phyloP scores from a whole-genome alignment of 35 echinoderm and acorn worm genomes.

The Heliocidaris erythrogramma region DNA sequence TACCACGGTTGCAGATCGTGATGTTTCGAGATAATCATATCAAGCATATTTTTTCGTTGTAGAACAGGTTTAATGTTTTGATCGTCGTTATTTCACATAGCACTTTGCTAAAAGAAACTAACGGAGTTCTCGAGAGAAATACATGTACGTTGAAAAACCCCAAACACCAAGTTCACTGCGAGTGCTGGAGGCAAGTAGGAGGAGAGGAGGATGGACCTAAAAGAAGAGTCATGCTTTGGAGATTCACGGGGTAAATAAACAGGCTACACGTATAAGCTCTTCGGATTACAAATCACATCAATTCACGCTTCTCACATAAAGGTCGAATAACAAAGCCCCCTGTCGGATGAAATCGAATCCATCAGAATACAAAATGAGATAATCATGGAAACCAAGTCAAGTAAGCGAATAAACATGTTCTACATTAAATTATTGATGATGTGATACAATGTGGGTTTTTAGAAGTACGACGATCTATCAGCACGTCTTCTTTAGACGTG shows the following conservation, averaged over 20 bases:
- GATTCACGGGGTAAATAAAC: conserved; percentile 3
- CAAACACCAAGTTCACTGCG: neutral
- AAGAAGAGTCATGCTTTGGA: neutral
- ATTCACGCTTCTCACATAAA: conserved; percentile 9
- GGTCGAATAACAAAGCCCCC: neutral
- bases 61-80: too few species aligned
- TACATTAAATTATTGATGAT: neutral
- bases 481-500: neutral
- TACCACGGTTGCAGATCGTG: too few species aligned
- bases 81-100: too few species aligned
- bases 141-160: too few species aligned
- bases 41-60: too few species aligned
- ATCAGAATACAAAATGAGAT: neutral
- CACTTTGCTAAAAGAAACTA: too few species aligned
- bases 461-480: neutral
- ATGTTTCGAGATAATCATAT: too few species aligned
- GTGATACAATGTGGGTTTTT: neutral
- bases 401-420: neutral
- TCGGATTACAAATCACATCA: conserved; percentile 11
- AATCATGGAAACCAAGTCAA: neutral
- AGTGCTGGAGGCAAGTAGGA: neutral
- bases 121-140: too few species aligned
- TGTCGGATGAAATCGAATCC: neutral
- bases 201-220: neutral
- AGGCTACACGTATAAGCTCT: conserved; percentile 8